Conservation (phyloP, 2,113 vertebrate species). For the Spheniscus mendiculus region DNA sequence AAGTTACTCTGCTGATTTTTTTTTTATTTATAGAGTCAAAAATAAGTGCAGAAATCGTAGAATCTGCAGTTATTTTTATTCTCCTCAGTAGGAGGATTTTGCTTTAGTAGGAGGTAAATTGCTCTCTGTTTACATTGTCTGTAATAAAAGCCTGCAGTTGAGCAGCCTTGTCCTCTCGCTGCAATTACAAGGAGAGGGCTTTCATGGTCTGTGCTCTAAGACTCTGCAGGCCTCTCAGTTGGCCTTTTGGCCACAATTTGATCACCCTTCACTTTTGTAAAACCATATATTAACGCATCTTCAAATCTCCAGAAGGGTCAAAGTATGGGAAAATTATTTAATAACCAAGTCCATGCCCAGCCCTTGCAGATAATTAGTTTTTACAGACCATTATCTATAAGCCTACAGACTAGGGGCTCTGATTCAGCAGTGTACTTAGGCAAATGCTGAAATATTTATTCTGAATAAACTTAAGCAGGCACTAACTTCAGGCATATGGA, state of each 20-base stretch:
- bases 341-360: not conserved
- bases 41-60: not conserved
- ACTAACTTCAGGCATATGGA: not conserved
- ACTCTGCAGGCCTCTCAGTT: not conserved
- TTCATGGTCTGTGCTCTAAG: not conserved
- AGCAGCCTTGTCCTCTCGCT: not conserved
- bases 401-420: not conserved
- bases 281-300: not conserved
- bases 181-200: not conserved
- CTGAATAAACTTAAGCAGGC: not conserved
- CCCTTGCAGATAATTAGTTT: not conserved
- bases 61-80: conserved; percentile 43
- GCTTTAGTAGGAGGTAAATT: conserved; percentile 40
- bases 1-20: not conserved
- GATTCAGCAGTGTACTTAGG: not conserved
- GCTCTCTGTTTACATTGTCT: conserved; percentile 41
- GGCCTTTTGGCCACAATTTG: not conserved
- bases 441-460: not conserved
- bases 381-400: not conserved
- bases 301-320: not conserved
- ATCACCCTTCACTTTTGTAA: not conserved
- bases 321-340: not conserved
- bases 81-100: conserved; percentile 18
- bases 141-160: conserved; percentile 44
- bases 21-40: conserved; percentile 30